Evolutionary conservation across 1,140 invertebrate genomes (phyloP), one percentile per base, ranked within the genome.

Genomic region (Musca vetustissima): DNA sequence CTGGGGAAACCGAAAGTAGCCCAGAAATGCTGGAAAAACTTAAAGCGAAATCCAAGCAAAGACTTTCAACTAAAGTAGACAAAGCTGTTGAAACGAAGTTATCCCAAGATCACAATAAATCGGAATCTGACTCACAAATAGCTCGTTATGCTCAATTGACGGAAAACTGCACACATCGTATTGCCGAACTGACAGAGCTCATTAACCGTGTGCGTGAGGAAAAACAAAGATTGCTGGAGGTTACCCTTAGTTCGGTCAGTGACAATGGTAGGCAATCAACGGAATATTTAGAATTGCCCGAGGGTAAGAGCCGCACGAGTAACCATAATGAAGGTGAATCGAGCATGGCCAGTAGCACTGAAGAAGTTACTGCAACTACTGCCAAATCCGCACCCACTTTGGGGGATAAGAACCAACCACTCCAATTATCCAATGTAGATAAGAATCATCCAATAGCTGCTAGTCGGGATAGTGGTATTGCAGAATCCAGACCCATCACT

Each of bases 391-490:
- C 53, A 6, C 22, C 13, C n/a, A 61, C 32, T 14, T 55, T 49
- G 13, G 48, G 53, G 4, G 32, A 32, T 11, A 65, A 59, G n/a
- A 32, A 55, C 1, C 57, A 59, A 15, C 64, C 50, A 22, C 43
- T 59, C 8, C 28, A 57, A 4, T 66, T 72, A 24, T 68, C 71
- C 7, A 64, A 73, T 4, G 24, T 77, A 36, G 72, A 79, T 48
- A 81, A 80, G 49, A 43, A 81, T 59, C 78, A 81, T 19, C 70
- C 73, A 13, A 81, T 72, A 4, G 77, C 74, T 0, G 70, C 73
- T 3, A 83, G 81, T 67, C 57, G 75, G 19, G 81, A 83, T 55
- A 82, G 80, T 65, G 81, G 81, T n/a, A 79, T 83, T 1, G 66
- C 72, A 2, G 73, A 74, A 0, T 80, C 78, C 7, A 70, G 81